Evolutionary conservation across 2,113 vertebrate species (phyloP), one percentile per base, ranked within the genome.

Genomic region (Vidua chalybeata): DNA sequence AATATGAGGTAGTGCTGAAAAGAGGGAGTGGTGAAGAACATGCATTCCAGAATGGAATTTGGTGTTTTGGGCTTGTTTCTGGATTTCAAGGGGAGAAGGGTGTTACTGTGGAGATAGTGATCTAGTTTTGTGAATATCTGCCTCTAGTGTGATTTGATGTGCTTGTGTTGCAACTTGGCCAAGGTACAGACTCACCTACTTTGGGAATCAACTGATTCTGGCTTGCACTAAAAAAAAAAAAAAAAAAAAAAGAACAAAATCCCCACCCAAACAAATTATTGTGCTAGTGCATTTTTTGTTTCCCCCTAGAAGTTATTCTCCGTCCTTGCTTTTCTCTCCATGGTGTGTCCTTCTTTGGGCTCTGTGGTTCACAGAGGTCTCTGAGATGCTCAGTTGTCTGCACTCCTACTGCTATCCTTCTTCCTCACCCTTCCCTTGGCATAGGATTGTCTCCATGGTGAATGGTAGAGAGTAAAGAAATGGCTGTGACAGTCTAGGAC

Each of bases 351-450:
- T 56, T 30, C 23, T 73, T 46, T 78, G 30, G 31, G 9, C 8
- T 63, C 5, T 62, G 35, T 56, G 27, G 27, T 58, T 31, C 22
- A 13, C 0, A 8, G 33, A 64, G 19, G 15, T 52, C 48, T 73
- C 24, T 26, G 37, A 23, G 20, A 21, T 84, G 46, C 15, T 80
- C n/a, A 23, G 17, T 26, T 37, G 7, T 75, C 37, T 79, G 43
- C 19, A 26, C 61, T 85, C 24, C 31, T 73, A 24, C 59, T 83
- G 58, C 24, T 4, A 1, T 69, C 23, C 46, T 64, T 77, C 35
- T 13, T 46, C 31, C 13, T 59, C 9, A 31, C 17, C 23, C 8
- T 6, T 0, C 0, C 1, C 11, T 85, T 79, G 58, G 7, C 28
- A 7, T n/a, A 21, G 2, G 2, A 11, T 19, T 15, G 2, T 62